Evolutionary conservation across 2,797 vertebrate genomes (phyloP), one percentile per base, ranked within the genome.

Genomic region (Rhadinocentrus ornatus): DNA sequence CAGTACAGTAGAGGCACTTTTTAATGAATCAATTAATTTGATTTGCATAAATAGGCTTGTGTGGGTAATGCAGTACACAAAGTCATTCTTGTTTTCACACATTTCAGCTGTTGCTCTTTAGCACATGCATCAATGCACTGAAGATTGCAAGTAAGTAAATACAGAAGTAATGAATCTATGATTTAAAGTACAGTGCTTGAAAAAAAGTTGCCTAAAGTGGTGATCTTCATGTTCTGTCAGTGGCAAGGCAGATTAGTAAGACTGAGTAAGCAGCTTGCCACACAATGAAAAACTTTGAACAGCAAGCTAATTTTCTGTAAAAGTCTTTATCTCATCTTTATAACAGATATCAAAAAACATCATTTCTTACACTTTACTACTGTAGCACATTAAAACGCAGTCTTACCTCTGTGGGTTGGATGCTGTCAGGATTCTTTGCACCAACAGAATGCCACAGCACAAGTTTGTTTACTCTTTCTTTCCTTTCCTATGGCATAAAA

Each of bases 401-500:
- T 24, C 50, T 62, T 39, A 3, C 29, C 41, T 53, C 20, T 48
- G 37, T 56, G 39, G 46, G 12, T 48, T 52, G n/a, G 11, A 34
- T 37, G n/a, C 24, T 31, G 16, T 15, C 13, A 16, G 31, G 10
- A 32, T 62, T 48, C 34, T 41, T 37, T n/a, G 37, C 71, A 66
- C 20, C 2, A 22, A 67, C 29, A 12, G 39, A 41, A 41, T 18
- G 39, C 62, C 20, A 62, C 32, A 18, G 8, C 50, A 27, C 20
- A 48, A 58, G 37, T 66, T 55, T 39, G 15, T 11, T 57, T 39
- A 44, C 35, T 59, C 54, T 57, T 26, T 34, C 29, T 20, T 4
- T 37, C 29, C 16, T 63, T 61, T 32, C 27, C 53, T 53, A 27
- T 46, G 46, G 35, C 35, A 46, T 6, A 53, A 58, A 63, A 35